phyloP scores from a whole-genome alignment of 2,113 vertebrate genomes.

The Anguilla rostrata region DNA sequence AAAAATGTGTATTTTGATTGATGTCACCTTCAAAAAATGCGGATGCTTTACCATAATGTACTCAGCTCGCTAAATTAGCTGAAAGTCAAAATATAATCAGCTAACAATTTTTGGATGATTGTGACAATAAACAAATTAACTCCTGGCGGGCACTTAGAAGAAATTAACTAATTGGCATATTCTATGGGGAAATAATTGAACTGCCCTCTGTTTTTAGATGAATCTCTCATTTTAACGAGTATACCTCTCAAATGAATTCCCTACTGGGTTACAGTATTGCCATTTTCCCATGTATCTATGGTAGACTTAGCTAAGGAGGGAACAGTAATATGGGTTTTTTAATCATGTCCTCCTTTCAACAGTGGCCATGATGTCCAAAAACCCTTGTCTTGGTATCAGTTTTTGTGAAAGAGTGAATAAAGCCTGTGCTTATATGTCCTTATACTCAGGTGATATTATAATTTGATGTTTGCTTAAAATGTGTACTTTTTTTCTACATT shows the following conservation, averaged over 20 bases:
- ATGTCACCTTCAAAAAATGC: no score
- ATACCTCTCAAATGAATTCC: not conserved
- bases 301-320: not conserved
- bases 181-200: not conserved
- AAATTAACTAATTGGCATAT: not conserved
- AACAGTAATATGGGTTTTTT: not conserved
- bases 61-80: no score
- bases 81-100: no score
- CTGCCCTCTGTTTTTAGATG: not conserved
- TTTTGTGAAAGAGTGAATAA: not conserved
- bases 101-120: no score
- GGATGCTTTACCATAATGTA: no score
- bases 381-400: no score
- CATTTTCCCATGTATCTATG: not conserved
- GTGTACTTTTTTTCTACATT: not conserved
- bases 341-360: not conserved
- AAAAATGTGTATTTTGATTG: no score
- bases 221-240: not conserved
- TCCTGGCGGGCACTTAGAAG: not conserved
- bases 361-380: not conserved
- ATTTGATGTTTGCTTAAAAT: not conserved
- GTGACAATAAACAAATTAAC: not conserved
- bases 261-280: not conserved
- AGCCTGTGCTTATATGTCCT: not conserved
- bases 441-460: slow-evolving; percentile 4